Evolutionary conservation across 1,140 invertebrate genomes (phyloP), one percentile per base, ranked within the genome.

Genomic region (Drosophila saltans): DNA sequence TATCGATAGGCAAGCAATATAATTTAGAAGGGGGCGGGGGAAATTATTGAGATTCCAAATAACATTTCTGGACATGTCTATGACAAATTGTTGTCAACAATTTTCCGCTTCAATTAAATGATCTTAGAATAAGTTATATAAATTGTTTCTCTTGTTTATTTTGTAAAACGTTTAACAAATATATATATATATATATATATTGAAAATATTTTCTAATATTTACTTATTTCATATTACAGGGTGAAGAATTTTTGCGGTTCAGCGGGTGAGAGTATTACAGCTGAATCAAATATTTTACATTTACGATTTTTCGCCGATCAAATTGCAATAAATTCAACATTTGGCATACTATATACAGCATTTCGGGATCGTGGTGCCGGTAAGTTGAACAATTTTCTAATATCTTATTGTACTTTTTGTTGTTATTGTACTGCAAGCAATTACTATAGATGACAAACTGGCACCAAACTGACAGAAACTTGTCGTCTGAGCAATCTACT

Each of bases 181-280:
- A 0, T 16, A 16, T 16, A 0, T 16, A 16, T 16, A 16, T 16
- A 0, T 16, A 16, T 16, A 0, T 16, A 16, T 16, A 16, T 16
- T 30, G 28, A 30, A 30, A 30, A 45, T 16, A 45, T 45, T n/a
- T n/a, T 45, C 16, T 30, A 30, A 56, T 5, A 56, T 45, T 52
- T 45, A 58, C 30, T 40, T 10, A 43, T 28, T 24, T 24, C 0
- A 1, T 63, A 56, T 76, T 67, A 6, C 70, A 93, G 94, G 66
- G 72, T 95, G 10, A 95, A 95, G 78, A 95, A 95, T 80, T 97
- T 96, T 92, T 97, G 97, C 86, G 96, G 96, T 0, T 96, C 96
- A 11, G 95, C 96, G 7, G 96, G 96, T 0, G 96, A 97, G 71
- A 92, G 94, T 8, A 94, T 97, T 9, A 92, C 93, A 48, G 94